Evolutionary conservation across 2,797 vertebrate genomes (phyloP).

Genomic region (Tragelaphus eurycerus): DNA sequence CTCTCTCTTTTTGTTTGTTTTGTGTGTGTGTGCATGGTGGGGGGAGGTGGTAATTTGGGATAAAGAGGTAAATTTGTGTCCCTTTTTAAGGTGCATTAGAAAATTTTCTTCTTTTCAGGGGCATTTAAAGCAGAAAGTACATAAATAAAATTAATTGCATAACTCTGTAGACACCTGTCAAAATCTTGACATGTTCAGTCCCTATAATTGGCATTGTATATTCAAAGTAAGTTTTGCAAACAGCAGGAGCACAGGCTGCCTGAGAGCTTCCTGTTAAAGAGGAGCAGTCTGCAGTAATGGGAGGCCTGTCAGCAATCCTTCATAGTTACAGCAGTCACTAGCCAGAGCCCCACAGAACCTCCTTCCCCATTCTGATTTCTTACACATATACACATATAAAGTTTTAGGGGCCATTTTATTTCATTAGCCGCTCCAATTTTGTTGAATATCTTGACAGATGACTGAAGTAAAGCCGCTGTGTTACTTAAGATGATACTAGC

Average conservation of each 20-base stretch:
- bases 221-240: constrained; percentile 73
- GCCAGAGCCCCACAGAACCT: not conserved
- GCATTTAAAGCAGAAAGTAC: constrained; percentile 70
- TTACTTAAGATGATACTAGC: not conserved
- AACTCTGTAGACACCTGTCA: constrained; percentile 72
- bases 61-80: not conserved
- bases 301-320: constrained; percentile 41
- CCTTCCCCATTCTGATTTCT: constrained; percentile 20
- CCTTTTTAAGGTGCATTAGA: constrained; percentile 39
- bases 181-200: constrained; percentile 69
- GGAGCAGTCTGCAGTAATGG: constrained; percentile 39
- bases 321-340: not conserved
- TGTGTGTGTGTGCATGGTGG: not conserved
- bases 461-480: not conserved
- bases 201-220: constrained; percentile 64
- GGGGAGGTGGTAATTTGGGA: not conserved
- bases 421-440: not conserved
- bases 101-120: constrained; percentile 65
- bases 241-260: constrained; percentile 55
- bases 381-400: not conserved
- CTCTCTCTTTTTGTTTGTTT: not conserved
- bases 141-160: constrained; percentile 78
- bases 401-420: not conserved
- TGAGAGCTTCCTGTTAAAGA: constrained; percentile 61
- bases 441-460: not conserved